Conservation (phyloP, 2,888 invertebrate genomes). For the Acanthopleura granulata region DNA sequence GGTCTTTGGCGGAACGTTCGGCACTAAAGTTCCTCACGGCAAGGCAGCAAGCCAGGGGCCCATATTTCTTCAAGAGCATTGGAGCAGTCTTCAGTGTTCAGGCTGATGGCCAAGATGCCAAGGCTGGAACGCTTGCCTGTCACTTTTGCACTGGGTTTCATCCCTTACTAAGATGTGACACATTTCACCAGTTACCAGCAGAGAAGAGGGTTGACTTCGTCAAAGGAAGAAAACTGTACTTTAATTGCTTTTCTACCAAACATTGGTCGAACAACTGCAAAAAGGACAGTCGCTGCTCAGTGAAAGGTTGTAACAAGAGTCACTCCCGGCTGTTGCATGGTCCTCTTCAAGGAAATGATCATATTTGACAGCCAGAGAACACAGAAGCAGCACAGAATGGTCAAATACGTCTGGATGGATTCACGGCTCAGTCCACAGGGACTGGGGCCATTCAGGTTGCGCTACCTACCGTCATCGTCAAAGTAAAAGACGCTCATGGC, state of each 20-base stretch:
- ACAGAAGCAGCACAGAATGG: neutral
- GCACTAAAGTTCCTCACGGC: neutral
- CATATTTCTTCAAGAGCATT: neutral
- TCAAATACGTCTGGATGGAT: neutral
- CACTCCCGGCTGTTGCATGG: conserved; percentile 1
- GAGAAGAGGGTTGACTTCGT: no score
- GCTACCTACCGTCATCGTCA: neutral
- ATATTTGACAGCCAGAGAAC: neutral
- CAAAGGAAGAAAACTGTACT: neutral
- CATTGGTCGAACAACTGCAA: neutral
- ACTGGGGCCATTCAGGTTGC: neutral
- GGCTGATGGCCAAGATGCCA: neutral
- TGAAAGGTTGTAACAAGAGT: neutral
- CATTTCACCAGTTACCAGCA: neutral
- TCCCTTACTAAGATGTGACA: neutral
- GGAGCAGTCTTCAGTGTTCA: neutral
- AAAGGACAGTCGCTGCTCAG: neutral
- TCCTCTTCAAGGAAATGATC: no score
- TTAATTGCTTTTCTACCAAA: conserved; percentile 3
- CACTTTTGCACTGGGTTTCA: neutral
- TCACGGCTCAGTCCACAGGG: neutral
- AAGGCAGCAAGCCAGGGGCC: no score
- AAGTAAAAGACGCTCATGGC: neutral
- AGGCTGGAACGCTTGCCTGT: neutral
- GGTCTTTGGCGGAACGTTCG: neutral